Percentiles rank a stretch among this genome's conserved stretches.
phyloP scores from a whole-genome alignment of 2,113 vertebrate species.

The Callocephalon fimbriatum region DNA sequence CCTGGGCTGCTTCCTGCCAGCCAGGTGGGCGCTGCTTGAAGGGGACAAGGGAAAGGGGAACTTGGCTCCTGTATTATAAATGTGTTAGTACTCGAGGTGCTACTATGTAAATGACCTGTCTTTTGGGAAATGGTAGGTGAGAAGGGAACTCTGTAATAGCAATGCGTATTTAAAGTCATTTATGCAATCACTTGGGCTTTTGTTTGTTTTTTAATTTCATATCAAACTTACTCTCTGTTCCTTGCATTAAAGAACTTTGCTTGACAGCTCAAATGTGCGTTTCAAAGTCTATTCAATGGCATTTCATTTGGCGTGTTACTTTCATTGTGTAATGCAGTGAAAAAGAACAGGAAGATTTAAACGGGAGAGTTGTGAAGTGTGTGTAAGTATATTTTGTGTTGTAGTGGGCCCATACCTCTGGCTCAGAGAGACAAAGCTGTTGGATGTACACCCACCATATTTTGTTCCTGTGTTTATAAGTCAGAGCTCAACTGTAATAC shows the following conservation, averaged over 20 bases:
- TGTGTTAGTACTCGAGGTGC: rapidly evolving
- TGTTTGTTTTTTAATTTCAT: not conserved
- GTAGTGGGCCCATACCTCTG: not conserved
- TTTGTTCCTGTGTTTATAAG: not conserved
- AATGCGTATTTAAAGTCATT: rapidly evolving
- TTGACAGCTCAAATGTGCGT: not conserved
- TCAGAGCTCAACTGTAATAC: not conserved
- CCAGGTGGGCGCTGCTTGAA: rapidly evolving
- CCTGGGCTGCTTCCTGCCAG: rapidly evolving
- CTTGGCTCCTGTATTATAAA: rapidly evolving
- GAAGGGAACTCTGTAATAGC: not conserved
- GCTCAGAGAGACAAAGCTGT: not conserved
- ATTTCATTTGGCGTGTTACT: not conserved
- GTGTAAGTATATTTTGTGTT: not conserved
- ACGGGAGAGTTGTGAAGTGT: not conserved
- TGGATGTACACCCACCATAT: not conserved
- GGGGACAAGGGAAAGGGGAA: rapidly evolving
- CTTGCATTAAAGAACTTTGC: not conserved
- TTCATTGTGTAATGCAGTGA: rapidly evolving
- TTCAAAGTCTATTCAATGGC: not conserved
- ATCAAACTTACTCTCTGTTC: too few relatives aligned
- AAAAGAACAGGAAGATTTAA: not conserved
- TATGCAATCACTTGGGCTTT: rapidly evolving
- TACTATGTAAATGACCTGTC: rapidly evolving
- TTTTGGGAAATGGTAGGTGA: not conserved